A percentile compares a stretch with the other conserved stretches of the same genome.
phyloP scores from a whole-genome alignment of 2,113 vertebrate species.

The Grammomys dolichurus region DNA sequence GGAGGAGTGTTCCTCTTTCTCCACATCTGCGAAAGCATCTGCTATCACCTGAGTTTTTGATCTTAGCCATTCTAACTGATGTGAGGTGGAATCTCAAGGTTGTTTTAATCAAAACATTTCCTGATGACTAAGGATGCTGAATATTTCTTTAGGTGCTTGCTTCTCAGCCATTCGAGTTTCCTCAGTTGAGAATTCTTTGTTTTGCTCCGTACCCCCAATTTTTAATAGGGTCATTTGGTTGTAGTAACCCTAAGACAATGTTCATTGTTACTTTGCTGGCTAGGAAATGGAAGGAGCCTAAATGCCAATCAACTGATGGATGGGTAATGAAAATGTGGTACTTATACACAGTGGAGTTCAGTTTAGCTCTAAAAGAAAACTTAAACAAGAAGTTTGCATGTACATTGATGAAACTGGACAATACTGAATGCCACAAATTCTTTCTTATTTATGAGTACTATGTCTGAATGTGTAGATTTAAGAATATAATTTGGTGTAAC shows the following conservation, averaged over 20 bases:
- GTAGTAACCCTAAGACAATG: neutral
- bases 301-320: neutral
- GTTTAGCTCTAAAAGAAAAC: neutral
- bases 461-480: neutral
- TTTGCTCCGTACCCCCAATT: no score
- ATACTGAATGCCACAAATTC: neutral
- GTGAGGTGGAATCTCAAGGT: no score
- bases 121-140: no score
- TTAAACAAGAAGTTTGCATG: neutral
- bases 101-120: no score
- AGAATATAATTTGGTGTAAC: neutral
- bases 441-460: neutral
- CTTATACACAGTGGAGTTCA: neutral
- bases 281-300: neutral
- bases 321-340: neutral
- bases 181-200: no score
- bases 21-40: no score
- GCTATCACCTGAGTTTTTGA: no score
- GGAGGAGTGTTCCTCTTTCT: no score
- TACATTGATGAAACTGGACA: neutral
- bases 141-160: no score
- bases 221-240: no score
- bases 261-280: neutral
- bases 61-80: no score
- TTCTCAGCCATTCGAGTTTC: no score